A percentile compares a stretch with the other conserved stretches of the same genome.
phyloP scores from a whole-genome alignment of 2,888 invertebrate species.

The Operophtera brumata region DNA sequence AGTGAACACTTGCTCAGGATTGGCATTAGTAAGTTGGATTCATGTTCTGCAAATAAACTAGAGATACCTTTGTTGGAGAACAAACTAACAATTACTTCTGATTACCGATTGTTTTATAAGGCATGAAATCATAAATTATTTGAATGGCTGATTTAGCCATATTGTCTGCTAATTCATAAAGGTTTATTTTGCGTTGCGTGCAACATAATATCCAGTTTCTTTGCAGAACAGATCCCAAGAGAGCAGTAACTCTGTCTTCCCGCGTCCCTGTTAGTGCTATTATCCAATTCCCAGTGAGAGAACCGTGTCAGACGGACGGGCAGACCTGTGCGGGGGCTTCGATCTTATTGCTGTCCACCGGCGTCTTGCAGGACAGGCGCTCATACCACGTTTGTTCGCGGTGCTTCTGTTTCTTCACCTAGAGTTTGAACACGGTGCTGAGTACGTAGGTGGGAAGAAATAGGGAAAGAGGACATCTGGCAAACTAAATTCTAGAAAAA shows the following conservation, averaged over 20 bases:
- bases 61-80: background rate
- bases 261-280: constrained; percentile 38
- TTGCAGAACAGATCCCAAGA: constrained; percentile 10
- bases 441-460: background rate
- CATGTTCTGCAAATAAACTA: constrained; percentile 6
- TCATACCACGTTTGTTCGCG: constrained; percentile 72
- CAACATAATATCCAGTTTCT: constrained; percentile 1
- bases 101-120: background rate
- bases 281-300: constrained; percentile 25
- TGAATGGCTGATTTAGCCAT: no score
- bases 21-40: constrained; percentile 1
- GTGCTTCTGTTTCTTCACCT: constrained; percentile 61
- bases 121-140: background rate
- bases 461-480: background rate
- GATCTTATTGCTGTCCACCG: constrained; percentile 51
- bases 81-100: background rate
- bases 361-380: constrained; percentile 59
- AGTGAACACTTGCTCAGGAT: constrained; percentile 3
- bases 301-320: constrained; percentile 28
- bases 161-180: no score
- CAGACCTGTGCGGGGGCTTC: constrained; percentile 67
- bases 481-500: no score
- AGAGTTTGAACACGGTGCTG: constrained; percentile 18
- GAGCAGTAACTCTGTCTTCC: background rate
- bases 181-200: no score